These are phyloP conservation scores for Lycaon pictus DNA, from an alignment of 2,113 vertebrate species.

Conservation along the genomic window DNA sequence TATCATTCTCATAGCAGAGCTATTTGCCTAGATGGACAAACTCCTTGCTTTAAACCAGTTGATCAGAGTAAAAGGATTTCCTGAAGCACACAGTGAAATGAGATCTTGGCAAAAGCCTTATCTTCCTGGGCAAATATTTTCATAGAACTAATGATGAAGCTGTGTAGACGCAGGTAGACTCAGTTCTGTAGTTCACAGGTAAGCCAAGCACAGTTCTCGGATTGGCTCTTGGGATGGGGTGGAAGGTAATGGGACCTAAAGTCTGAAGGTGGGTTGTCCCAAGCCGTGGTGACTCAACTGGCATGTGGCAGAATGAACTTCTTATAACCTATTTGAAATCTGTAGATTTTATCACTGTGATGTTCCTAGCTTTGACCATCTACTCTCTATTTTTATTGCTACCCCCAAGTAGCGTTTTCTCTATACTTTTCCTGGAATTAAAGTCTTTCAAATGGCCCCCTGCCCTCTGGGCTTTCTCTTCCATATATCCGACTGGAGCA, in stretches of 20 bases:
- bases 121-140: neutral
- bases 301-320: neutral
- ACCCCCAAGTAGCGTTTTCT: neutral
- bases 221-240: neutral
- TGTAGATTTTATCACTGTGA: neutral
- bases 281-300: neutral
- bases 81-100: neutral
- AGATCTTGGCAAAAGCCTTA: neutral
- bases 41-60: neutral
- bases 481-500: neutral
- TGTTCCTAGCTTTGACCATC: neutral
- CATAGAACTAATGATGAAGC: neutral
- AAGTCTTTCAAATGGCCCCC: neutral
- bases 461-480: neutral
- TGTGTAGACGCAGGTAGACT: neutral
- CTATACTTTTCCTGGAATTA: neutral
- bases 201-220: neutral
- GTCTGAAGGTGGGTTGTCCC: neutral
- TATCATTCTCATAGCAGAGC: neutral
- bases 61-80: neutral
- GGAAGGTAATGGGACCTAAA: neutral
- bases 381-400: neutral
- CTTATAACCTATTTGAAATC: neutral
- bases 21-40: neutral
- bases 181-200: neutral